Conservation (phyloP, 1,140 invertebrate species). For the Ips typographus region DNA sequence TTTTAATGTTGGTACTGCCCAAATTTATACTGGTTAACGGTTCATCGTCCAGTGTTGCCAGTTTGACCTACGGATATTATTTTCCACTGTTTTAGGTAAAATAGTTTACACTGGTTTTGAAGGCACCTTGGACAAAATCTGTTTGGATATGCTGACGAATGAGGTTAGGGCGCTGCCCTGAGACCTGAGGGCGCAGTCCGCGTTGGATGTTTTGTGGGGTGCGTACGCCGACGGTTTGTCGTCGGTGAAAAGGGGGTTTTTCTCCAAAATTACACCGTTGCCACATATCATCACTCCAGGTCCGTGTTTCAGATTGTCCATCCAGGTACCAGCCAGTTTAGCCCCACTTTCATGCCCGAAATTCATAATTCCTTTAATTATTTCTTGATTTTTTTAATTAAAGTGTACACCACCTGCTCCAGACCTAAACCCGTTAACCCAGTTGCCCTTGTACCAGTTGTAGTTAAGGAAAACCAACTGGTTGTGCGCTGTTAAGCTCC, state of each 20-base stretch:
- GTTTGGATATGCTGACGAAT: slow-evolving; percentile 1
- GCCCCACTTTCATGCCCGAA: slow-evolving; percentile 57
- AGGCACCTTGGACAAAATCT: slow-evolving; percentile 5
- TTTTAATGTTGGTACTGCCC: slow-evolving; percentile 16
- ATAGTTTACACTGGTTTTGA: not conserved
- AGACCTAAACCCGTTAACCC: slow-evolving; percentile 55
- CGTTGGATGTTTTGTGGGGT: not conserved
- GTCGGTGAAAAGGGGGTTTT: slow-evolving; percentile 55
- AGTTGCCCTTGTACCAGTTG: slow-evolving; percentile 57
- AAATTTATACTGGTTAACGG: slow-evolving; percentile 22
- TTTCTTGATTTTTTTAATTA: slow-evolving; percentile 29
- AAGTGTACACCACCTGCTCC: slow-evolving; percentile 52
- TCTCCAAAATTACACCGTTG: slow-evolving; percentile 55
- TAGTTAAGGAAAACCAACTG: slow-evolving; percentile 55
- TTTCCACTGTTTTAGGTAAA: not conserved
- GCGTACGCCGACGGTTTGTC: slow-evolving; percentile 50
- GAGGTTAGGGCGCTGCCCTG: not conserved
- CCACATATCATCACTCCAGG: slow-evolving; percentile 57
- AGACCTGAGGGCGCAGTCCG: not conserved
- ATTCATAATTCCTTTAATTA: slow-evolving; percentile 48
- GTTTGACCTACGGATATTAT: not conserved
- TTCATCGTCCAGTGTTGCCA: slow-evolving; percentile 2
- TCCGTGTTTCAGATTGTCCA: slow-evolving; percentile 59
- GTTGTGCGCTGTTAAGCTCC: slow-evolving; percentile 57
- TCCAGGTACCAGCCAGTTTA: slow-evolving; percentile 58